Evolutionary conservation across 2,113 vertebrate genomes (phyloP), one percentile per base, ranked within the genome.

Genomic region (Salvelinus fontinalis): DNA sequence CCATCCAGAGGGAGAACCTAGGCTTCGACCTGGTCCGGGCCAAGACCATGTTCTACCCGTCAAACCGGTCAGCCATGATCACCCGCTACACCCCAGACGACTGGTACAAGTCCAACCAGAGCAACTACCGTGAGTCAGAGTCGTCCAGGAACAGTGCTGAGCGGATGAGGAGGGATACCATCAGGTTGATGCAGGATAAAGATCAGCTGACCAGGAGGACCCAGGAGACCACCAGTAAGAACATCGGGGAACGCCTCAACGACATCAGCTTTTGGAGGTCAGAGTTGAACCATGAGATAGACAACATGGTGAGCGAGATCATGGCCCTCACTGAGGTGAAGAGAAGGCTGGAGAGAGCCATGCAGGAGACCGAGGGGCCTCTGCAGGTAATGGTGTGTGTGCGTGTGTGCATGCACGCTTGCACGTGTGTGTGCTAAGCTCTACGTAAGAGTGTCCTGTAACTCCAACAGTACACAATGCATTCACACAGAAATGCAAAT

Each of bases 181-280:
- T 93, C 13, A 85, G 94, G 51, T 44, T 97, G 69, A 95, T 99
- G 74, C 95, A 97, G 84, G 95, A 97, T 59, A 96, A 93, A 70
- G 93, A 97, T 3, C 95, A 96, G 78, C 89, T 95, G 72, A 96
- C 91, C 0, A 92, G 93, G 57, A 94, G 92, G 74, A 93, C 86
- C 5, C 97, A 98, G 76, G 92, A 86, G 12, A 92, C 86, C 64
- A 95, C 90, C 67, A 98, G 95, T 78, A 95, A 94, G 83, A 95
- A 95, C 81, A 87, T 98, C 60, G 96, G 96, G 0, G 92, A 96
- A 84, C 92, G 96, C 0, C 79, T 97, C 78, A 97, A 88, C 0
- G 95, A 99, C 80, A 96, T 97, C 3, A 85, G 88, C 9, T 99
- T 97, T 87, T 99, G 97, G 98, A 97, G 90, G 86, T 93, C 95